These are phyloP conservation scores for Crotalus viridis DNA, from an alignment of 2,113 vertebrate genomes.

Conservation along the genomic window DNA sequence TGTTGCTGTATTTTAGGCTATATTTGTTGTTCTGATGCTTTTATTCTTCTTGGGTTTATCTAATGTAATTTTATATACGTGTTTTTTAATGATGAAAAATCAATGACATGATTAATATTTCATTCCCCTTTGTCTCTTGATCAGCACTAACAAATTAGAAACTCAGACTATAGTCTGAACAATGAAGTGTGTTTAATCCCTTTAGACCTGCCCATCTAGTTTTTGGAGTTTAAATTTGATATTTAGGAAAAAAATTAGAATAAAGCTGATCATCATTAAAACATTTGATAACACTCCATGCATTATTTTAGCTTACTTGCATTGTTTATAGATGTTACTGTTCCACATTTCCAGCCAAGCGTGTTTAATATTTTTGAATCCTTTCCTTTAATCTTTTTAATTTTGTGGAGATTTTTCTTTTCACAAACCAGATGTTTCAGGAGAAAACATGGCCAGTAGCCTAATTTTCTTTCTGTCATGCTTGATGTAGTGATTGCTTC, in stretches of 20 bases:
- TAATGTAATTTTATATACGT: background rate
- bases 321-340: background rate
- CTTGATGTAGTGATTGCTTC: slow-evolving; percentile 1
- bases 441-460: background rate
- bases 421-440: background rate
- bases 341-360: slow-evolving; percentile 27
- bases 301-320: background rate
- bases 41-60: background rate
- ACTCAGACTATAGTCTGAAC: background rate
- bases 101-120: background rate
- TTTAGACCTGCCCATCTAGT: background rate
- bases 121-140: slow-evolving; percentile 37
- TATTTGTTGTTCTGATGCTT: background rate
- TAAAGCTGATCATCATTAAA: slow-evolving; percentile 43
- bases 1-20: background rate
- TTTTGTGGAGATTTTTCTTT: background rate
- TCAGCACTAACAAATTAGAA: slow-evolving; percentile 58
- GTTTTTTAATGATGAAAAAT: background rate
- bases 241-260: slow-evolving; percentile 49
- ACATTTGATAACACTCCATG: slow-evolving; percentile 36
- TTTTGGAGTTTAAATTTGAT: slow-evolving; percentile 24
- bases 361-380: background rate
- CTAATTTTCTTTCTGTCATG: slow-evolving; percentile 12
- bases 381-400: slow-evolving; percentile 8
- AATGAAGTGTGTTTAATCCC: background rate